Base-by-base conservation (phyloP, 1,140 invertebrate genomes). In the Bombus soroeensis region DNA sequence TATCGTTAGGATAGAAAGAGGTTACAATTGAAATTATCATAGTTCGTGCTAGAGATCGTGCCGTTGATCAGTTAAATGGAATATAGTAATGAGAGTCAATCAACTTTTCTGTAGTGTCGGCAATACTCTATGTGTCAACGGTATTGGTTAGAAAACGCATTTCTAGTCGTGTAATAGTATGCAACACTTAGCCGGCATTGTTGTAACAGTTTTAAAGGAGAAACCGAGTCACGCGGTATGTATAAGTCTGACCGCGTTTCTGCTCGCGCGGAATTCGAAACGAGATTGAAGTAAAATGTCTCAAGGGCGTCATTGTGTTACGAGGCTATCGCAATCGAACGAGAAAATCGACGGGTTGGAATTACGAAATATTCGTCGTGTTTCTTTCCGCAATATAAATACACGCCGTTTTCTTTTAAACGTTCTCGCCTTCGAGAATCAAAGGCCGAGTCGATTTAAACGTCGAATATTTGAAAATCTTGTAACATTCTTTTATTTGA, bases 41-140 rank as follows among this genome's bases (percentile, higher is more conserved):
- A 13, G 39, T 75, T 76, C 81, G 81, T 76, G 81, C 41, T 34
- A n/a, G 13, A 83, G 59, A 83, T 83, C 59, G 59, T 76, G 59
- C 53, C 41, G 66, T 57, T 34, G 72, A 83, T 83, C 59, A n/a
- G 41, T 68, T 66, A 64, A 25, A 82, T 22, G 5, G 34, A 83
- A 83, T 53, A 59, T 75, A 75, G 25, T 83, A 83, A 75, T 76
- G 74, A 83, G 28, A 4, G 6, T 39, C 10, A 13, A 22, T 39
- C 34, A n/a, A 18, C 18, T 32, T 57, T 70, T 53, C n/a, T 3
- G 22, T 37, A 25, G 32, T 39, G 25, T 71, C 34, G 78, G 18
- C 62, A 62, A 32, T 32, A 25, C 32, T 32, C 25, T 62, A n/a
- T 39, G 3, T 78, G 59, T 78, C 75, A 39, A 43, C 59, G 62